Conservation (phyloP, 2,888 invertebrate genomes). For the Cantharis rufa region DNA sequence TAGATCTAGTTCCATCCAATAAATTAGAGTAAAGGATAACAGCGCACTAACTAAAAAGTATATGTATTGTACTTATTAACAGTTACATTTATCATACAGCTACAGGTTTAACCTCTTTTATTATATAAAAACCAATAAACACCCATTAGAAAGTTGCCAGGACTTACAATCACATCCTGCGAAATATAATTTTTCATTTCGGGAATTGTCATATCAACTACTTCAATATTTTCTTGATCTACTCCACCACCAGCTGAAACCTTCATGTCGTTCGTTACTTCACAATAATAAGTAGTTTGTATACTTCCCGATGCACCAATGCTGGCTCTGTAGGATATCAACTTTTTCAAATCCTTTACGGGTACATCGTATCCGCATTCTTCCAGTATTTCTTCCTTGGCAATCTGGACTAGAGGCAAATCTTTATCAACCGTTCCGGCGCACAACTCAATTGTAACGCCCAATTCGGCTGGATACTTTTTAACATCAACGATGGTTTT, state of each 20-base stretch:
- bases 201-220: conserved; percentile 79
- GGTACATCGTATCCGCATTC: conserved; percentile 93
- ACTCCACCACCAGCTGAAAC: conserved; percentile 77
- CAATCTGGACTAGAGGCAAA: conserved; percentile 74
- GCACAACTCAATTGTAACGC: conserved; percentile 88
- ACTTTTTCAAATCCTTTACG: conserved; percentile 63
- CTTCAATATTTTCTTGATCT: conserved; percentile 86
- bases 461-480: conserved; percentile 71
- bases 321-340: conserved; percentile 75
- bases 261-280: conserved; percentile 84
- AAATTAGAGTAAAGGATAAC: too few relatives aligned
- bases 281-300: conserved; percentile 85
- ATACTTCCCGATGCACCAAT: conserved; percentile 77
- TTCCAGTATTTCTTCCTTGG: conserved; percentile 85
- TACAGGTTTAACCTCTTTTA: conserved; percentile 19
- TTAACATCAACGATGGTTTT: conserved; percentile 61
- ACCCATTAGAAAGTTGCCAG: conserved; percentile 76
- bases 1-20: too few relatives aligned
- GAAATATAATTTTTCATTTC: conserved; percentile 66
- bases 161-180: conserved; percentile 66
- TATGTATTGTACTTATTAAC: too few relatives aligned
- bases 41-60: too few relatives aligned
- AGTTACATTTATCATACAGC: too few relatives aligned
- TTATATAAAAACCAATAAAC: conserved; percentile 79
- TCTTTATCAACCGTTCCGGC: conserved; percentile 92